Conservation (phyloP, 2,888 invertebrate genomes). For the Drosophila recens region DNA sequence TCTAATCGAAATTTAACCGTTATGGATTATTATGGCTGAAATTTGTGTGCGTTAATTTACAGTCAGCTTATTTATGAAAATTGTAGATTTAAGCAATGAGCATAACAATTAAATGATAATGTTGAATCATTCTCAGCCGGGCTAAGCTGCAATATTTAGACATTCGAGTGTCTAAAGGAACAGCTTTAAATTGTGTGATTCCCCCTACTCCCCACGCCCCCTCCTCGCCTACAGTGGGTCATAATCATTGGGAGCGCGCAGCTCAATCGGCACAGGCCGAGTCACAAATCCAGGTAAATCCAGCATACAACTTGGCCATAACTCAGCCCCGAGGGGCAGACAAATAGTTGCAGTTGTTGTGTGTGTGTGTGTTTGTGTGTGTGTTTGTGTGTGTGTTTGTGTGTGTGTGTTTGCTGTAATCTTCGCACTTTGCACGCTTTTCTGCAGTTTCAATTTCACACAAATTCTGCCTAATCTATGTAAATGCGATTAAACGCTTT, state of each 20-base stretch:
- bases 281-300: slow-evolving; percentile 15
- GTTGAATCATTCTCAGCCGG: neutral
- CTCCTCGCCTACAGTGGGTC: neutral
- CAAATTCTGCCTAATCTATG: slow-evolving; percentile 81
- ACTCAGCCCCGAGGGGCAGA: slow-evolving; percentile 12
- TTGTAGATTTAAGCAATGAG: neutral
- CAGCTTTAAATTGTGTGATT: slow-evolving; percentile 22
- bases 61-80: neutral
- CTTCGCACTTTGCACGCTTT: slow-evolving; percentile 76
- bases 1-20: too few species aligned
- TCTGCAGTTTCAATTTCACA: slow-evolving; percentile 79
- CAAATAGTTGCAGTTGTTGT: slow-evolving; percentile 20
- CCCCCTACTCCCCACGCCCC: neutral
- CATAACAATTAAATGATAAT: neutral
- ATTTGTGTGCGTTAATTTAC: neutral
- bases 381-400: slow-evolving; percentile 5
- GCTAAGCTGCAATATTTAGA: slow-evolving; percentile 40
- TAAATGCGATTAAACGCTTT: slow-evolving; percentile 82
- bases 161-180: slow-evolving; percentile 35
- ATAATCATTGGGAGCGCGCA: slow-evolving; percentile 16
- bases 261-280: slow-evolving; percentile 39
- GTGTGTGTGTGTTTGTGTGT: slow-evolving; percentile 4
- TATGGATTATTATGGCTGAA: too few species aligned
- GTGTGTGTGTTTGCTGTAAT: slow-evolving; percentile 43
- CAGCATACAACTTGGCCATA: slow-evolving; percentile 25